A percentile compares a stretch with the other conserved stretches of the same genome.
Evolutionary conservation across 2,113 vertebrate species (phyloP).

Genomic region (Xerus inauris): DNA sequence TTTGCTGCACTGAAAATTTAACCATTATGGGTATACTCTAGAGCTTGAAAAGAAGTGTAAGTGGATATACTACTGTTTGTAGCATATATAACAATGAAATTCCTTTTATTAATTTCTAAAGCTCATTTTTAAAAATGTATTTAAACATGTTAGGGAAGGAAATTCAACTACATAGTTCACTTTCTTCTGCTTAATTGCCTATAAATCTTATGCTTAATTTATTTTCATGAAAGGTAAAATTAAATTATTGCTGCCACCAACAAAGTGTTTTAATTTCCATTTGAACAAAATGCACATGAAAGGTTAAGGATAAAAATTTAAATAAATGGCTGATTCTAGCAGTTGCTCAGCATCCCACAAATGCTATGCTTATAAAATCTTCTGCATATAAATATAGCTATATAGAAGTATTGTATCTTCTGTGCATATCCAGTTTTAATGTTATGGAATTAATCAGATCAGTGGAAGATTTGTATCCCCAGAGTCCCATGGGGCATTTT

Average conservation of each 20-base stretch:
- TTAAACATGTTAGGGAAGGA: conserved; percentile 56
- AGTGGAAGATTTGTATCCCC: background rate
- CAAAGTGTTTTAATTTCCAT: conserved; percentile 55
- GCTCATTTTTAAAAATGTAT: conserved; percentile 54
- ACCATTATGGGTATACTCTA: background rate
- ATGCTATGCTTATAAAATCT: background rate
- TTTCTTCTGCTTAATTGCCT: conserved; percentile 39
- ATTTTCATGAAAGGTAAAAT: conserved; percentile 61
- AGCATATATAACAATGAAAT: background rate
- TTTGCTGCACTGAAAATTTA: background rate
- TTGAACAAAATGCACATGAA: background rate
- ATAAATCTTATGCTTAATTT: conserved; percentile 32
- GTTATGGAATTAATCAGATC: background rate
- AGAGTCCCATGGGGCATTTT: background rate
- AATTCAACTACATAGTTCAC: conserved; percentile 1
- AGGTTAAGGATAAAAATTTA: background rate
- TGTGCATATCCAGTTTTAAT: background rate
- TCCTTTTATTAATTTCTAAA: background rate
- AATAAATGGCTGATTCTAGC: conserved; percentile 4
- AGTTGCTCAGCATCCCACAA: background rate
- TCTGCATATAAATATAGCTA: conserved; percentile 11
- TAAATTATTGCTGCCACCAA: conserved; percentile 82
- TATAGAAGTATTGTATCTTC: background rate
- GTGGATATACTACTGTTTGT: background rate
- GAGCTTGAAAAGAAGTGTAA: background rate